Conservation (phyloP, 2,797 vertebrate genomes). For the Chaenodraco wilsoni region DNA sequence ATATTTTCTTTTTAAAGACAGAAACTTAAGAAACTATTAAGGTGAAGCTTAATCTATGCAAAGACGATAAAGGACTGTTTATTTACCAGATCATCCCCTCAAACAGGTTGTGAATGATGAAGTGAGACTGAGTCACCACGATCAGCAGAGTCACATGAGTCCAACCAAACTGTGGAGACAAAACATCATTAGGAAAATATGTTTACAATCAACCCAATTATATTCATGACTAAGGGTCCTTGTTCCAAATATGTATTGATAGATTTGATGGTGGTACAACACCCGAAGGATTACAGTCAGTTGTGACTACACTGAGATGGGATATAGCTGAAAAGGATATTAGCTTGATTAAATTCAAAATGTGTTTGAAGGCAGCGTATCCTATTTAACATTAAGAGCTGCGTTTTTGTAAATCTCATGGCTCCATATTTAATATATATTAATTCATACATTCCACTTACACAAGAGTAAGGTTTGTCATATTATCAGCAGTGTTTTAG, state of each 20-base stretch:
- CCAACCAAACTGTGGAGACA: constrained; percentile 92
- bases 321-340: background rate
- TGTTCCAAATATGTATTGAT: background rate
- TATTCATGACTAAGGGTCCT: background rate
- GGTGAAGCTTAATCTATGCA: no score
- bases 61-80: background rate
- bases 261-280: background rate
- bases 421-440: no score
- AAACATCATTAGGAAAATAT: accelerated
- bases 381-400: background rate
- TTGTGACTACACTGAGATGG: background rate
- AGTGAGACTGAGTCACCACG: constrained; percentile 98
- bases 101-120: constrained; percentile 99
- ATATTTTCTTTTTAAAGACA: no score
- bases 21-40: no score
- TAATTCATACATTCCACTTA: no score
- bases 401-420: no score
- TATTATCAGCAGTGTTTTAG: no score
- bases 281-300: background rate
- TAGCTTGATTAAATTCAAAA: constrained; percentile 6
- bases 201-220: background rate
- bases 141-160: constrained; percentile 98
- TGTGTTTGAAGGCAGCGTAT: background rate
- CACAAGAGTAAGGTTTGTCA: no score
- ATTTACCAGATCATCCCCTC: constrained; percentile 99